phyloP scores from a whole-genome alignment of 1,140 invertebrate genomes.

The Drosophila subobscura region DNA sequence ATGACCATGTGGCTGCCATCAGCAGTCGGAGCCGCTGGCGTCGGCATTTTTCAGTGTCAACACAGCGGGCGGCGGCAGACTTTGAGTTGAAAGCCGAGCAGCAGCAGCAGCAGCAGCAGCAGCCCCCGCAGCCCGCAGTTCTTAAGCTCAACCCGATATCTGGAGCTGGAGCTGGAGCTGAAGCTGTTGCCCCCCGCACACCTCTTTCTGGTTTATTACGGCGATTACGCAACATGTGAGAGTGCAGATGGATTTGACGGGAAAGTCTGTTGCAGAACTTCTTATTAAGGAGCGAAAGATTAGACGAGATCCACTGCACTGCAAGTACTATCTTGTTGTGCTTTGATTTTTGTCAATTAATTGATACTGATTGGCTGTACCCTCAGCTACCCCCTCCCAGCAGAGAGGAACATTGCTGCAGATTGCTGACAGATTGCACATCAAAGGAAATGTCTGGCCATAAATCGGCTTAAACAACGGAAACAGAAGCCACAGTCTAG shows the following conservation, averaged over 20 bases:
- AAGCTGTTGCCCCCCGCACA: not conserved
- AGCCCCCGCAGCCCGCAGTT: too few relatives aligned
- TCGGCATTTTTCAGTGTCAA: constrained; percentile 75
- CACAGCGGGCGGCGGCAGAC: constrained; percentile 68
- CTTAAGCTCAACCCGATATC: too few relatives aligned
- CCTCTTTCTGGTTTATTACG: constrained; percentile 60
- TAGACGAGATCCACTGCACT: not conserved
- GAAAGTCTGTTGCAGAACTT: not conserved
- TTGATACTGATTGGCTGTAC: constrained; percentile 32
- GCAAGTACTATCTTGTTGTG: constrained; percentile 31
- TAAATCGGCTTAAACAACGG: constrained; percentile 52
- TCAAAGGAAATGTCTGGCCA: constrained; percentile 40
- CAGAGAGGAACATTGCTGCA: not conserved
- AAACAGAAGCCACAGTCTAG: not conserved
- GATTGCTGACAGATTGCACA: constrained; percentile 43
- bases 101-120: too few relatives aligned
- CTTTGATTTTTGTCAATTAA: constrained; percentile 54
- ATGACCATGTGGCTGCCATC: constrained; percentile 39
- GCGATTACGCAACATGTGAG: constrained; percentile 60
- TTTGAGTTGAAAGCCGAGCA: constrained; percentile 43
- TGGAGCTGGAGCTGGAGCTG: too few relatives aligned
- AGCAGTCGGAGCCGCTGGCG: constrained; percentile 23
- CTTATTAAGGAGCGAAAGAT: not conserved
- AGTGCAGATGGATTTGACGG: not conserved
- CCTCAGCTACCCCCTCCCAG: not conserved